Base-by-base conservation (phyloP, 2,113 vertebrate species). In the Oostethus manadensis region DNA sequence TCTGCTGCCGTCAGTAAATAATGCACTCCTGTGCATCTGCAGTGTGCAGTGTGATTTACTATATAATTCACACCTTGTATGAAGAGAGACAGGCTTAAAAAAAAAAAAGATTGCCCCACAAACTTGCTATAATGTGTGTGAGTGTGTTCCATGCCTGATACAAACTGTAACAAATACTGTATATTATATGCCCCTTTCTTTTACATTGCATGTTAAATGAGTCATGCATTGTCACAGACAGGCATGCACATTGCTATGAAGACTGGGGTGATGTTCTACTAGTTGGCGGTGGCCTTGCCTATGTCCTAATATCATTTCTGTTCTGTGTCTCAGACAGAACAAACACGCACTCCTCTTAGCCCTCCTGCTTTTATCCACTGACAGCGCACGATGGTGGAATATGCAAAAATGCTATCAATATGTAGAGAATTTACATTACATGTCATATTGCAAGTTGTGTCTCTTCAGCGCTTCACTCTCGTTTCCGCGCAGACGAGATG, bases 281-380 rank as follows among this genome's bases (percentile, higher is more conserved):
- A 53, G 64, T 64, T 38, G 40, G 43, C 26, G 10, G 57, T 60
- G 74, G 68, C 67, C 67, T 77, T 60, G 74, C 66, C 77, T 51
- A 68, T 54, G 57, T 65, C 70, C 73, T 76, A 70, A 78, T 71
- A 66, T 70, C 74, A 86, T 81, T 81, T 77, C 55, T 73, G 66
- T 64, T 53, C 43, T 59, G 47, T 68, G 55, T 63, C 62, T 68
- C 5, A 51, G 62, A 60, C 56, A 50, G 60, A 66, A 60, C 62
- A 56, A 64, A 65, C 62, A 45, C 45, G 1, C 50, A 49, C 57
- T 55, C 55, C 11, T 65, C 53, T 66, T 51, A 3, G 43, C 15
- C 51, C 55, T 61, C 63, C 50, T 66, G 68, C 67, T 44, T n/a
- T n/a, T n/a, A n/a, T 42, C 60, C 42, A 8, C 53, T 79, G 78